Percentiles rank a stretch among this genome's conserved stretches.
phyloP scores from a whole-genome alignment of 2,113 vertebrate species.

The Syngnathus scovelli region DNA sequence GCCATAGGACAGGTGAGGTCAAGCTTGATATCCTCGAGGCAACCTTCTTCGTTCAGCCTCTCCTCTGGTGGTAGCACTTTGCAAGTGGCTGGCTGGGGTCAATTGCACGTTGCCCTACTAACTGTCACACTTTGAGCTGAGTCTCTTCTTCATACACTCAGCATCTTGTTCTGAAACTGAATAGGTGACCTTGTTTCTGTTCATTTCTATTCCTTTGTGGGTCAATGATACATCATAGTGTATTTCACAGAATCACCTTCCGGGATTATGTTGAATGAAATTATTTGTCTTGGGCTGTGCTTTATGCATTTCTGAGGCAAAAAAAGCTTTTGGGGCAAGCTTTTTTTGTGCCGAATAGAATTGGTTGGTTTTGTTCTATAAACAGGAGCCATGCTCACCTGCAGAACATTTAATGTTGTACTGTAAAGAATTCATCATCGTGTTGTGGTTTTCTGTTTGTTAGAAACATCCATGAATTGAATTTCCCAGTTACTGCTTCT shows the following conservation, averaged over 20 bases:
- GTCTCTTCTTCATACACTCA: slow-evolving; percentile 5
- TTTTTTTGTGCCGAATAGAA: not conserved
- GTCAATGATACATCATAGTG: not conserved
- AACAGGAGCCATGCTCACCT: not conserved
- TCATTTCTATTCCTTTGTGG: slow-evolving; percentile 11
- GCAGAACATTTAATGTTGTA: not conserved
- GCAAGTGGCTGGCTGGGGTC: slow-evolving; percentile 33
- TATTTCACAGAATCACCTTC: slow-evolving; percentile 44
- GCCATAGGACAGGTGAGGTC: slow-evolving; percentile 62
- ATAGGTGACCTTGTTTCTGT: slow-evolving; percentile 1
- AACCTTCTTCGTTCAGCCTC: slow-evolving; percentile 12
- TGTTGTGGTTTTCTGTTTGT: slow-evolving; percentile 5
- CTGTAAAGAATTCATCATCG: not conserved
- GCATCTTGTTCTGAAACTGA: slow-evolving; percentile 14
- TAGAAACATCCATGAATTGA: not conserved
- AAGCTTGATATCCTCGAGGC: slow-evolving; percentile 32
- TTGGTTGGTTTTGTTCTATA: not conserved
- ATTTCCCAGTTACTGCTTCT: not conserved
- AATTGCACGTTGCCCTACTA: slow-evolving; percentile 26
- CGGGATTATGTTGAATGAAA: slow-evolving; percentile 44
- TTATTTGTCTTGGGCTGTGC: slow-evolving; percentile 27
- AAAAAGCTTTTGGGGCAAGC: slow-evolving; percentile 5
- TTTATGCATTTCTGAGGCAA: slow-evolving; percentile 43
- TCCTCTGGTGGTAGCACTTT: slow-evolving; percentile 42
- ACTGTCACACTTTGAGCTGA: not conserved